Evolutionary conservation across 1,140 invertebrate species (phyloP).

Genomic region (Rhagoletis pomonella): DNA sequence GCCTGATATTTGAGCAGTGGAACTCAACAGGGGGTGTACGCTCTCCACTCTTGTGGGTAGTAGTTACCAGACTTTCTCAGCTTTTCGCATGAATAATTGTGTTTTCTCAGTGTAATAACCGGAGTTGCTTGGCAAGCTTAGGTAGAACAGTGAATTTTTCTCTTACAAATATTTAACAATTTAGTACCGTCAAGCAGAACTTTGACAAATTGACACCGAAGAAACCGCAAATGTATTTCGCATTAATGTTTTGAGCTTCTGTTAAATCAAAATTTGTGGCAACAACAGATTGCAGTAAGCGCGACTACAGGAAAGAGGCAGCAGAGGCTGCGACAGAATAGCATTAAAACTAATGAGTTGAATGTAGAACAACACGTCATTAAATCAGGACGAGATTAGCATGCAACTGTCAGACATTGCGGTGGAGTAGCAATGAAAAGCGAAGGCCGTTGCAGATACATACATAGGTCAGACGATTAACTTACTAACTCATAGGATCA

Average conservation of each 20-base stretch:
- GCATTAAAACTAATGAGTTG: not conserved
- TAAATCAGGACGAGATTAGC: not conserved
- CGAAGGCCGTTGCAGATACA: not conserved
- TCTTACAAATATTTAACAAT: not conserved
- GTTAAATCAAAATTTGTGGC: not conserved
- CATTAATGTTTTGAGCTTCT: not conserved
- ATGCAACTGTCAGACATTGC: conserved; percentile 5
- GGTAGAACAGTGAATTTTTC: not conserved
- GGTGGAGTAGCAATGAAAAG: not conserved
- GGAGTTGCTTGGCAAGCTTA: not conserved
- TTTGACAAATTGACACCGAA: not conserved
- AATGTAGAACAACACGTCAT: not conserved
- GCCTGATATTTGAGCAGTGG: too few relatives aligned
- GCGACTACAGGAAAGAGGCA: not conserved
- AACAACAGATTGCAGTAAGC: not conserved
- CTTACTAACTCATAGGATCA: not conserved
- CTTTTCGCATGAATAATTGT: not conserved
- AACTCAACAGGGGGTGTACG: too few relatives aligned
- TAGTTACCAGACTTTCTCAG: too few relatives aligned
- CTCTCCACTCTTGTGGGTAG: too few relatives aligned
- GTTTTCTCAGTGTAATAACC: too few relatives aligned
- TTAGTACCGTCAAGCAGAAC: not conserved
- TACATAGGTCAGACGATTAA: not conserved
- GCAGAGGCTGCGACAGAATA: not conserved
- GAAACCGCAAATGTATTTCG: not conserved